Conservation (phyloP, 2,113 vertebrate genomes). For the Propithecus coquereli region DNA sequence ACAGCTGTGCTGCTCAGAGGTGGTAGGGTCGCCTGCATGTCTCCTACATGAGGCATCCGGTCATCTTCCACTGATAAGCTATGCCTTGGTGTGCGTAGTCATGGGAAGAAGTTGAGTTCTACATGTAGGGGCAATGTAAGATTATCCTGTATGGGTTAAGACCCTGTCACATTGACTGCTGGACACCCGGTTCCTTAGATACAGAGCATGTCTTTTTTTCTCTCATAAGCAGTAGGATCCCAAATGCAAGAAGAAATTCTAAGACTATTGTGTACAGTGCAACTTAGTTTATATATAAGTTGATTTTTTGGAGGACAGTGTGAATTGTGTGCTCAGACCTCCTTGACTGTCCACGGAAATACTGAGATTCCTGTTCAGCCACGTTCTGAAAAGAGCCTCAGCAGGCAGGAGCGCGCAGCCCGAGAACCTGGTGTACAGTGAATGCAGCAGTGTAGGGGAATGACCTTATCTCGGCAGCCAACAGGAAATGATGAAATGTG, state of each 20-base stretch:
- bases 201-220: neutral
- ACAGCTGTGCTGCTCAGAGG: neutral
- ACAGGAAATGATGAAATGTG: conserved; percentile 75
- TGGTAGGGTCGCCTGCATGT: neutral
- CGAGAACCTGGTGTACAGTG: neutral
- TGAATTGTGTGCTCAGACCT: neutral
- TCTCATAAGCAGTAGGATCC: neutral
- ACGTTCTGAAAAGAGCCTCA: neutral
- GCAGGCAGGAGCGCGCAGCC: neutral
- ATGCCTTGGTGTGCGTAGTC: neutral
- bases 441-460: conserved; percentile 10
- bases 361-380: neutral
- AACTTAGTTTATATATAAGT: neutral
- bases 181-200: neutral
- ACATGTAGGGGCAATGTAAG: neutral
- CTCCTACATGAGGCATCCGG: no score
- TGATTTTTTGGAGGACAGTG: neutral
- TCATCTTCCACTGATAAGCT: neutral
- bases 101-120: neutral
- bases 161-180: neutral
- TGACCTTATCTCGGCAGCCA: conserved; percentile 60
- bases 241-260: neutral
- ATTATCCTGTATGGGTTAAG: neutral
- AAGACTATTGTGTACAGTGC: neutral
- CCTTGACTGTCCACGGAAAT: neutral